Base-by-base conservation (phyloP, 2,888 invertebrate genomes). In the Heliconius aoede region DNA sequence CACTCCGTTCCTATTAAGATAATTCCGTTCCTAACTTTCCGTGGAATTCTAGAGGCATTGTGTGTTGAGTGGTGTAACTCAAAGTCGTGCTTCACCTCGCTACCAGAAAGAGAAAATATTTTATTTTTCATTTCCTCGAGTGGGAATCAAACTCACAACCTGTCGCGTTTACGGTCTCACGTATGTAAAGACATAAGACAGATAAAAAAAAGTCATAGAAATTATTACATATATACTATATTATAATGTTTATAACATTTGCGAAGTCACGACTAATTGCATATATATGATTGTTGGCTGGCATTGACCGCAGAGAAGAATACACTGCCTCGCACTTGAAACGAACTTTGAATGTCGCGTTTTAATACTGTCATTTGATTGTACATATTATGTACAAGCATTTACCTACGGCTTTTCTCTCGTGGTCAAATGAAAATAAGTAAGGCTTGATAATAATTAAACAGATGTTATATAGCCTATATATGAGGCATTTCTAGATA, bases 271-370 rank as follows among this genome's bases (percentile, higher is more conserved):
- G 69, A 65, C 36, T 65, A 26, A 21, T n/a, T n/a, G n/a, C 60
- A 8, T 28, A 60, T 24, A 60, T 60, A 51, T 51, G 69, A 69
- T 55, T 69, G 69, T 55, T 21, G 60, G 32, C 73, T 65, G 64
- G 24, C 65, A 73, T 65, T 73, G 73, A 64, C 73, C 64, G 32
- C 62, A 18, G 64, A 55, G n/a, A 65, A 67, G 32, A 74, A 74
- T 65, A 65, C 36, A 55, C 26, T 24, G 69, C 55, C 69, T 69
- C 69, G 69, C 69, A 69, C 69, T 69, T 69, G 68, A 69, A 67
- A 64, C 28, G 13, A 51, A 55, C 30, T 51, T 69, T 51, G 55
- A 69, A 69, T 69, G 69, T 69, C 69, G 69, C 55, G 55, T 55
- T 55, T 67, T 40, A 40, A 32, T 65, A 1, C 24, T 26, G 13